Evolutionary conservation across 2,113 vertebrate genomes (phyloP).

Genomic region (Sprattus sprattus): DNA sequence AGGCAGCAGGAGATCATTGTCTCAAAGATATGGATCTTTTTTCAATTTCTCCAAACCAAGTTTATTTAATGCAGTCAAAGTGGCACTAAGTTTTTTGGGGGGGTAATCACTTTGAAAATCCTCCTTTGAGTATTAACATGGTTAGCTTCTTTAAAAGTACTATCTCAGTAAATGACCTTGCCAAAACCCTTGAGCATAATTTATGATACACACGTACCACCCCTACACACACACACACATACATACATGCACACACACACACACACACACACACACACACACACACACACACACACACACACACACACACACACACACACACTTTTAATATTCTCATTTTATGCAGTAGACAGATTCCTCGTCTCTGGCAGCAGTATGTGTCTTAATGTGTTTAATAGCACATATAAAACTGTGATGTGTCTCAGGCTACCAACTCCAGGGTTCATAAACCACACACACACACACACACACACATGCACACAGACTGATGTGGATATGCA

Average conservation of each 20-base stretch:
- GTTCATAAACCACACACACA: not conserved
- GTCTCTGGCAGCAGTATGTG: not conserved
- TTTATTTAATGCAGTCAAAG: not conserved
- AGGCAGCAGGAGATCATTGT: not conserved
- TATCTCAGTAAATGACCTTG: not conserved
- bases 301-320: not conserved
- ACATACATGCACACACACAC: not conserved
- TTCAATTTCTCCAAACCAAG: not conserved
- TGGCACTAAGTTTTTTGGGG: not conserved
- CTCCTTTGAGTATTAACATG: not conserved
- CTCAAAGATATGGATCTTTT: not conserved
- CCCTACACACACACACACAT: not conserved
- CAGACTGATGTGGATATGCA: not conserved
- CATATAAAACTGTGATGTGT: not conserved
- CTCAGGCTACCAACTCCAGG: not conserved
- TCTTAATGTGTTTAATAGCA: not conserved
- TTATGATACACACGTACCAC: not conserved
- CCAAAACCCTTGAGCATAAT: not conserved
- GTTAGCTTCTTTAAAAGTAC: not conserved
- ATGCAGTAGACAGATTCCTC: not conserved
- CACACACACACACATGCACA: not conserved
- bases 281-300: not conserved
- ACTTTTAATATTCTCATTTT: not conserved
- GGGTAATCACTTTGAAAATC: not conserved
- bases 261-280: not conserved